A percentile compares a stretch with the other conserved stretches of the same genome.
These are phyloP conservation scores for Zosterops pallidus DNA, from an alignment of 2,113 vertebrate species.

Conservation along the genomic window DNA sequence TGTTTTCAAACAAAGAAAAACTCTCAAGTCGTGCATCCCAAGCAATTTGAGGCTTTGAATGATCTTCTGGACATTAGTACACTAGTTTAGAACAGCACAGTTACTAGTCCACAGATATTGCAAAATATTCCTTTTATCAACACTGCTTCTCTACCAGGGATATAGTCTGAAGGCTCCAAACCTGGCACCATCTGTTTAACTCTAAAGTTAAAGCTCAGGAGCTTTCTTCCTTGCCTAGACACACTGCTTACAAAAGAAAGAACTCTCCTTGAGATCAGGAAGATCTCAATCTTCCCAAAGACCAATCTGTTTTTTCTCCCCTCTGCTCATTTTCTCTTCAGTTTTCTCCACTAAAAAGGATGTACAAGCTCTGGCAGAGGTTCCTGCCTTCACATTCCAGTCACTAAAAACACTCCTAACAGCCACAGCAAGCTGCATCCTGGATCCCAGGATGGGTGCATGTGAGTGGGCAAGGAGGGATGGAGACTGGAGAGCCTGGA, in stretches of 20 bases:
- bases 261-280: not conserved
- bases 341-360: not conserved
- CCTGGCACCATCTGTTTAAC: not conserved
- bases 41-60: not conserved
- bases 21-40: not conserved
- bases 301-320: fast-evolving
- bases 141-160: not conserved
- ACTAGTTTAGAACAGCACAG: not conserved
- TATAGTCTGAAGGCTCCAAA: not conserved
- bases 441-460: not conserved
- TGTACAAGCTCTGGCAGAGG: not conserved
- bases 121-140: not conserved
- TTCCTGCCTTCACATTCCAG: not conserved
- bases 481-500: not conserved
- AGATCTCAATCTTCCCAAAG: not conserved
- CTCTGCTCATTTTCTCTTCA: not conserved
- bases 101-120: not conserved
- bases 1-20: not conserved
- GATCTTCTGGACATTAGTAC: not conserved
- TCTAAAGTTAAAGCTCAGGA: not conserved
- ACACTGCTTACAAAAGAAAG: not conserved
- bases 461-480: not conserved
- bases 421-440: not conserved
- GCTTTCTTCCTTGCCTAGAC: not conserved
- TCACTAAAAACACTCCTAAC: not conserved